phyloP scores from a whole-genome alignment of 2,888 invertebrate genomes.

The Germaria angustata region DNA sequence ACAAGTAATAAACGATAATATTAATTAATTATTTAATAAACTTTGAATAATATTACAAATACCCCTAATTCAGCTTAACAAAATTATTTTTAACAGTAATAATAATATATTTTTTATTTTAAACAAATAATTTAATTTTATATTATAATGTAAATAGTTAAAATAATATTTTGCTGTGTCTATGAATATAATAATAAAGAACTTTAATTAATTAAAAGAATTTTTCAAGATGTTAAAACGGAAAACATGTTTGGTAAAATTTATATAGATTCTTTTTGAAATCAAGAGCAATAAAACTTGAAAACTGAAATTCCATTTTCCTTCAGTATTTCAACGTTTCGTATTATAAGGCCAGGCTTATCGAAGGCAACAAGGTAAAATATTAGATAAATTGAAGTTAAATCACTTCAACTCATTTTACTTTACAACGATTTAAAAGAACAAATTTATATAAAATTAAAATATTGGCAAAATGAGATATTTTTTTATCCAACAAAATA shows the following conservation, averaged over 20 bases:
- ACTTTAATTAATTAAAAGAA: background rate
- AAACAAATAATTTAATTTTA: background rate
- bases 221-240: background rate
- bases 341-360: no score
- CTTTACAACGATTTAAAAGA: no score
- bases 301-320: background rate
- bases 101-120: background rate
- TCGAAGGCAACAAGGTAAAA: no score
- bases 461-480: no score
- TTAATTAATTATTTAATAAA: background rate
- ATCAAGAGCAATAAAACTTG: background rate
- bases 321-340: no score
- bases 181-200: slow-evolving; percentile 4
- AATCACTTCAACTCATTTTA: no score
- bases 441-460: no score
- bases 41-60: slow-evolving; percentile 47
- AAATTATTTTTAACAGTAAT: slow-evolving; percentile 50
- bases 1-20: slow-evolving; percentile 24
- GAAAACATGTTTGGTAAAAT: slow-evolving; percentile 10
- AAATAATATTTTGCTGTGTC: background rate
- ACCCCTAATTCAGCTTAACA: slow-evolving; percentile 49
- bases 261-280: background rate
- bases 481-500: no score
- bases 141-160: background rate
- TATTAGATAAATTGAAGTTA: no score